Conservation (phyloP, 2,113 vertebrate species). For the Colistium nudipinnis region DNA sequence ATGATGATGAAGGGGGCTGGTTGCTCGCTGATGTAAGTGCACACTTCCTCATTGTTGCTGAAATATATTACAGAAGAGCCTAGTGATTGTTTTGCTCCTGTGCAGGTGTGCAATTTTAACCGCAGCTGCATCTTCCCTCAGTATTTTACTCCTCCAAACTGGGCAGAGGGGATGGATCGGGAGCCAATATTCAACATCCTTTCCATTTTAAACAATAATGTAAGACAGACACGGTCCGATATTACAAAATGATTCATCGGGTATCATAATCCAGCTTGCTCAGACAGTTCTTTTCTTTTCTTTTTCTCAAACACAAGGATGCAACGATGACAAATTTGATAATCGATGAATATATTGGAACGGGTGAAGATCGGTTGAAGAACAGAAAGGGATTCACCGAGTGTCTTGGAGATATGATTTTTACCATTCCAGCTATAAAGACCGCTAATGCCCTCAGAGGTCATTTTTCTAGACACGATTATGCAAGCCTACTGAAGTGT, state of each 20-base stretch:
- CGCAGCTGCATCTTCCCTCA: slow-evolving; percentile 18
- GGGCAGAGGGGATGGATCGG: slow-evolving; percentile 77
- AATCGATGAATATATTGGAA: slow-evolving; percentile 77
- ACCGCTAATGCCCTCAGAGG: slow-evolving; percentile 80
- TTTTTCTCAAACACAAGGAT: slow-evolving; percentile 50
- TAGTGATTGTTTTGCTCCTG: background rate
- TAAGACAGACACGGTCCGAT: slow-evolving; percentile 52
- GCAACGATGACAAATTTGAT: slow-evolving; percentile 42
- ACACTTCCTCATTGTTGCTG: background rate
- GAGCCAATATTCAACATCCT: slow-evolving; percentile 26
- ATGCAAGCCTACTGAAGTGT: background rate
- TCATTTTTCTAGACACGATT: slow-evolving; percentile 48
- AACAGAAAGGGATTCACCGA: slow-evolving; percentile 77
- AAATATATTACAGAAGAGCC: background rate
- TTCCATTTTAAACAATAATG: slow-evolving; percentile 41
- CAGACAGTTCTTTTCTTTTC: background rate
- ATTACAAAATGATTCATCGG: background rate
- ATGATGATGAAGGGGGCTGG: slow-evolving; percentile 65
- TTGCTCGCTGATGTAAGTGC: slow-evolving; percentile 37
- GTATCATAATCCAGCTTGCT: background rate
- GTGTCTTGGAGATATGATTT: slow-evolving; percentile 74
- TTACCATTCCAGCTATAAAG: slow-evolving; percentile 82
- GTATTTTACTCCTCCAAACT: slow-evolving; percentile 67
- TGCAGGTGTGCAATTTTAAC: background rate
- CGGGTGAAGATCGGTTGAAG: slow-evolving; percentile 69